A percentile compares a stretch with the other conserved stretches of the same genome.
Evolutionary conservation across 2,797 vertebrate species (phyloP).

Genomic region (Pangasius macronema): DNA sequence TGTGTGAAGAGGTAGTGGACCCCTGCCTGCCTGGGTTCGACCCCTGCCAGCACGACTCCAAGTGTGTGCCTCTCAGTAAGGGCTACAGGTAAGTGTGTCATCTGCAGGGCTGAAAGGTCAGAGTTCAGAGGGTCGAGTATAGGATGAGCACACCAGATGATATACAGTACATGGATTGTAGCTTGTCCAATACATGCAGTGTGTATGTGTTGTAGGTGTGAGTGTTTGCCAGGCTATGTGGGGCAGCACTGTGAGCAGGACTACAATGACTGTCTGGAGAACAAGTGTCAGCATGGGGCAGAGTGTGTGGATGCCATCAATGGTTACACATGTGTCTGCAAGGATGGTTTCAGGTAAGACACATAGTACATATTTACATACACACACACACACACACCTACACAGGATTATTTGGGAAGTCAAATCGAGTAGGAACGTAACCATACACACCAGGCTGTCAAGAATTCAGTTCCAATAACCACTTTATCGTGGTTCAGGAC

Average conservation of each 20-base stretch:
- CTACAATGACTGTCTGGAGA: conserved; percentile 86
- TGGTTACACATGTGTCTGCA: conserved; percentile 90
- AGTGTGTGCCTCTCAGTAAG: conserved; percentile 84
- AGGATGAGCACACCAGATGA: not conserved
- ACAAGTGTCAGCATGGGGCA: conserved; percentile 90
- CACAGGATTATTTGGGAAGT: not conserved
- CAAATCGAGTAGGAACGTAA: not conserved
- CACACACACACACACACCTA: too few relatives aligned
- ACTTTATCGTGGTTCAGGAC: not conserved
- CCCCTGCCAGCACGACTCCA: conserved; percentile 91
- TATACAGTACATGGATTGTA: not conserved
- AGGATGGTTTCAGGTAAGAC: conserved; percentile 90
- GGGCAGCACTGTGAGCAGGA: conserved; percentile 89
- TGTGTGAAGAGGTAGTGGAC: conserved; percentile 93
- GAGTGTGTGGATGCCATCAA: conserved; percentile 88
- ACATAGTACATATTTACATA: not conserved
- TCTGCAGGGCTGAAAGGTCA: not conserved
- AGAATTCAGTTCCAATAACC: not conserved
- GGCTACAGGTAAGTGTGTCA: conserved; percentile 81
- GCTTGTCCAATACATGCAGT: not conserved
- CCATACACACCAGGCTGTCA: not conserved
- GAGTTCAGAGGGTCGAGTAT: not conserved
- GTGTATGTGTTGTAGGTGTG: conserved; percentile 76
- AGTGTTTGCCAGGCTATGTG: conserved; percentile 89
- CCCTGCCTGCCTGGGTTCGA: conserved; percentile 86